Conservation (phyloP, 2,888 invertebrate species). For the Eupithecia centaureata region DNA sequence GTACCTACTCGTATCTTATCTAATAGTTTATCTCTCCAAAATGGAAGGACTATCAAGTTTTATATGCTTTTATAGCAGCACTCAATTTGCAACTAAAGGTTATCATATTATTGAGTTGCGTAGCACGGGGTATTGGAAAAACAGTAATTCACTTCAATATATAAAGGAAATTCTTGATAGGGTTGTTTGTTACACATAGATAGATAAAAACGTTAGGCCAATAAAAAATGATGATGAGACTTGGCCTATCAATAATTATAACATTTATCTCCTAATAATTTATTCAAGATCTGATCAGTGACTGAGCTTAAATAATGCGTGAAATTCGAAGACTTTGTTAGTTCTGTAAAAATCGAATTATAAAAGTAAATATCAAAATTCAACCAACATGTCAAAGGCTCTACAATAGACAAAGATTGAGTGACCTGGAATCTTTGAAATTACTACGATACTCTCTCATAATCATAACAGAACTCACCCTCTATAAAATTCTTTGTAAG, state of each 20-base stretch:
- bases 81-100: not conserved
- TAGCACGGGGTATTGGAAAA: not conserved
- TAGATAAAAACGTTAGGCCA: too few species aligned
- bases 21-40: constrained; percentile 16
- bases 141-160: not conserved
- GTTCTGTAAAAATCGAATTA: too few species aligned
- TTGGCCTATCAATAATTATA: too few species aligned
- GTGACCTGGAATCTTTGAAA: too few species aligned
- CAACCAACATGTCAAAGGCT: not conserved
- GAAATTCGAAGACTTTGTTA: too few species aligned
- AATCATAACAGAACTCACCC: not conserved
- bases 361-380: not conserved
- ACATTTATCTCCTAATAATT: too few species aligned
- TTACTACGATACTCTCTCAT: not conserved
- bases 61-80: constrained; percentile 21
- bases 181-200: too few species aligned
- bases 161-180: not conserved
- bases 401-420: too few species aligned
- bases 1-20: constrained; percentile 13
- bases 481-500: not conserved
- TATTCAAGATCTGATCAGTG: too few species aligned
- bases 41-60: constrained; percentile 5
- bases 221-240: too few species aligned
- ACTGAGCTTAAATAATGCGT: too few species aligned
- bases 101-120: not conserved